phyloP scores from a whole-genome alignment of 1,140 invertebrate genomes.

The Drosophila varians region DNA sequence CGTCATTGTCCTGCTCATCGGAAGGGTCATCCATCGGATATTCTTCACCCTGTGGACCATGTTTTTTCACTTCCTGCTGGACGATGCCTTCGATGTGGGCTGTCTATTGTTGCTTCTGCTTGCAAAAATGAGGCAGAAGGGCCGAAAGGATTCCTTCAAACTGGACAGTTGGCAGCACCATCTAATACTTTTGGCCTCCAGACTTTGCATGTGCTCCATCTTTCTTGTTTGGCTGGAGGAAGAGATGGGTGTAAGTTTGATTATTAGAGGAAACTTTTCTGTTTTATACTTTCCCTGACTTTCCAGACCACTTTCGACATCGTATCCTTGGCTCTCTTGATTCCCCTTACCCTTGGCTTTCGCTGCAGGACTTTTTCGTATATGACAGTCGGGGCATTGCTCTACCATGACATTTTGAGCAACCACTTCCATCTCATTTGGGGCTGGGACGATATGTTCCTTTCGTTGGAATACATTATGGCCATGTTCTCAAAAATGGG shows the following conservation, averaged over 20 bases:
- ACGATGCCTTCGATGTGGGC: slow-evolving; percentile 34
- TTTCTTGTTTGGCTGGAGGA: slow-evolving; percentile 27
- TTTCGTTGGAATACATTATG: slow-evolving; percentile 29
- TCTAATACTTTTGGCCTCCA: slow-evolving; percentile 12
- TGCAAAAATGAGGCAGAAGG: background rate
- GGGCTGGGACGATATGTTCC: slow-evolving; percentile 44
- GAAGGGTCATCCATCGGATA: slow-evolving; percentile 23
- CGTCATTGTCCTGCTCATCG: slow-evolving; percentile 25
- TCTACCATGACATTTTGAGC: slow-evolving; percentile 15
- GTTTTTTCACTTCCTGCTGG: slow-evolving; percentile 20
- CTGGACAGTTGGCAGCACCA: background rate
- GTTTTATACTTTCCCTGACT: background rate
- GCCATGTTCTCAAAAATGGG: slow-evolving; percentile 23
- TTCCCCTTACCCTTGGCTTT: slow-evolving; percentile 16
- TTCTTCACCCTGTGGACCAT: slow-evolving; percentile 18
- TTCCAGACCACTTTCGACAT: background rate
- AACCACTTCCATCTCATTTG: slow-evolving; percentile 11
- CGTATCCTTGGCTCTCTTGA: background rate
- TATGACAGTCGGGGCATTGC: slow-evolving; percentile 1
- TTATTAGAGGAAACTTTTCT: no score
- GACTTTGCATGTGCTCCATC: slow-evolving; percentile 23
- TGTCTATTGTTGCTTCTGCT: slow-evolving; percentile 38
- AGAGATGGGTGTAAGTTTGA: slow-evolving; percentile 1
- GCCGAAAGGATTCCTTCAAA: background rate
- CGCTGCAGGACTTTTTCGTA: slow-evolving; percentile 10